Evolutionary conservation across 2,797 vertebrate genomes (phyloP), one percentile per base, ranked within the genome.

Genomic region (Pangasius sanitwongsei): DNA sequence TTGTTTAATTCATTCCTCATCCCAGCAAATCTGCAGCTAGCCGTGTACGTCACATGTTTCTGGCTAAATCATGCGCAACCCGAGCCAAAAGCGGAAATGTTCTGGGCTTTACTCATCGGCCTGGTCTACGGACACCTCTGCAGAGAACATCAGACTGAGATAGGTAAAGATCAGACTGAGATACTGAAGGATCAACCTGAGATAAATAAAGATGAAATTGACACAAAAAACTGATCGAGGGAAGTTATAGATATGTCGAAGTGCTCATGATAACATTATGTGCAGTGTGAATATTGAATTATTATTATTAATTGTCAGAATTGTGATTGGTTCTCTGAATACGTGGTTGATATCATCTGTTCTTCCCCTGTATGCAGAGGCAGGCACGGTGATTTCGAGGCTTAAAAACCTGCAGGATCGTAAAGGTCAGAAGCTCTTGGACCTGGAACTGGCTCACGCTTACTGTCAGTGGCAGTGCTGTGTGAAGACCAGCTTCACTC

Each of bases 381-480:
- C 57, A 11, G 16, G 12, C 1, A 15, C 6, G 2, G n/a, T 92
- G 85, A 86, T 88, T 59, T 83, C 90, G 41, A 87, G 55, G 50
- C 48, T 92, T 3, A 63, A 65, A 50, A 48, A 65, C 16, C 48
- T 85, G 28, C 84, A 80, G 85, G 18, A 41, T 20, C 23, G n/a
- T 25, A 75, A 34, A 12, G 34, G 53, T 23, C 5, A 15, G 20
- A 16, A 34, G 0, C 82, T 53, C 11, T 86, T 95, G 61, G 94
- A 97, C 25, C 34, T 95, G 89, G 93, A 93, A 44, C 90, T 95
- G 2, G 93, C 94, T 59, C 97, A 98, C 34, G 4, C 93, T 86
- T 96, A 97, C 91, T 97, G 95, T 93, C 97, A 98, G 91, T 98
- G 97, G 97, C 97, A 97, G 93, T 93, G 90, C 90, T 98, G 97